Evolutionary conservation across 2,797 vertebrate genomes (phyloP).

Genomic region (Tokudaia tokunoshimensis): DNA sequence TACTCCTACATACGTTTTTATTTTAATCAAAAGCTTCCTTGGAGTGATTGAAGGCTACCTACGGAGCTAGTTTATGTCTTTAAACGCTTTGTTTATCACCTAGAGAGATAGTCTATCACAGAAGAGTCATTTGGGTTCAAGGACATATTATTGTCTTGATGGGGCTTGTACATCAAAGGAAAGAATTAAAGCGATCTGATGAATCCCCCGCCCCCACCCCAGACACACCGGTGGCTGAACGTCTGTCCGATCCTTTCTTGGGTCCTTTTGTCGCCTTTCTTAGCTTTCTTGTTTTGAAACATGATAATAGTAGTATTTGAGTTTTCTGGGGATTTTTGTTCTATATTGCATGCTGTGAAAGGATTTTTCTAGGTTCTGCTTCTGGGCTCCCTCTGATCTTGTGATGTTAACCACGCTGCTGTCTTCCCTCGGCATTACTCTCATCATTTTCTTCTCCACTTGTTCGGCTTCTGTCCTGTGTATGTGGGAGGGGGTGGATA

Average conservation of each 20-base stretch:
- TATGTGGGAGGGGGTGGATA: slow-evolving; percentile 77
- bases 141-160: slow-evolving; percentile 82
- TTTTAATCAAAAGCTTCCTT: slow-evolving; percentile 90
- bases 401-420: slow-evolving; percentile 82
- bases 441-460: slow-evolving; percentile 85
- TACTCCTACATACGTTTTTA: slow-evolving; percentile 78
- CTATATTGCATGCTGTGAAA: slow-evolving; percentile 84
- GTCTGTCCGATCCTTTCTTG: slow-evolving; percentile 76
- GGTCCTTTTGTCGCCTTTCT: slow-evolving; percentile 82
- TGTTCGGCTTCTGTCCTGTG: slow-evolving; percentile 81
- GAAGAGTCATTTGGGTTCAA: slow-evolving; percentile 81
- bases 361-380: slow-evolving; percentile 87
- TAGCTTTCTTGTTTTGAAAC: slow-evolving; percentile 86
- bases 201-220: slow-evolving; percentile 63
- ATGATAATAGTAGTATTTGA: slow-evolving; percentile 84
- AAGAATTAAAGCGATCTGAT: slow-evolving; percentile 82
- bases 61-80: slow-evolving; percentile 85
- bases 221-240: slow-evolving; percentile 65
- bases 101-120: slow-evolving; percentile 77
- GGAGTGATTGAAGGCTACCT: slow-evolving; percentile 87
- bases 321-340: slow-evolving; percentile 87
- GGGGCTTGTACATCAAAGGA: slow-evolving; percentile 81
- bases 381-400: slow-evolving; percentile 88
- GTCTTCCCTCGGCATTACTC: slow-evolving; percentile 85
- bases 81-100: slow-evolving; percentile 84